These are phyloP conservation scores for Leptinotarsa lineolata DNA, from an alignment of 1,140 invertebrate genomes.

Conservation along the genomic window DNA sequence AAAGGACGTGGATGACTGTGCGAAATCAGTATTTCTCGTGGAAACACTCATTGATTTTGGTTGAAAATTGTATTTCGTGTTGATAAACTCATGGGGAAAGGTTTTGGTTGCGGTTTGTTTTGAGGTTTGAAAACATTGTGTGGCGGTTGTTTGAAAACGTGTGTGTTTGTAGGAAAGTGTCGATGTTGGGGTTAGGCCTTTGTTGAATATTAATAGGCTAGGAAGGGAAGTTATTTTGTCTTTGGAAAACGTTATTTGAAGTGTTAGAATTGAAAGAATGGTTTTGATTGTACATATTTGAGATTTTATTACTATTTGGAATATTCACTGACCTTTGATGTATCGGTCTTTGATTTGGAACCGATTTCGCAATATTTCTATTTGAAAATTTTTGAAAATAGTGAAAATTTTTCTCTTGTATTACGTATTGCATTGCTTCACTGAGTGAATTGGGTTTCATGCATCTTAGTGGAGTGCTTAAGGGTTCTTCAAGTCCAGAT, in stretches of 20 bases:
- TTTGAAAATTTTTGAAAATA: conserved; percentile 25
- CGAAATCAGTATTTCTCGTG: not conserved
- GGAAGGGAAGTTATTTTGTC: not conserved
- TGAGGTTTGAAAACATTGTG: conserved; percentile 14
- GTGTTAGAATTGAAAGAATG: not conserved
- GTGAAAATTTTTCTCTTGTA: conserved; percentile 24
- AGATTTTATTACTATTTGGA: not conserved
- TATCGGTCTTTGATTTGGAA: not conserved
- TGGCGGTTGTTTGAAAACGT: conserved; percentile 1
- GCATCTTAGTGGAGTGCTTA: conserved; percentile 23
- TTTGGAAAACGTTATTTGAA: not conserved
- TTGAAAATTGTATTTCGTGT: not conserved
- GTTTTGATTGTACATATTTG: not conserved
- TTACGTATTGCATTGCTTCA: conserved; percentile 24
- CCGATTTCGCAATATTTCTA: not conserved
- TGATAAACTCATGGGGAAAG: not conserved
- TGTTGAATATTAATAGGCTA: not conserved
- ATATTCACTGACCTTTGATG: not conserved
- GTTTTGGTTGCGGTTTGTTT: conserved; percentile 7
- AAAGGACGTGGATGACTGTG: not conserved
- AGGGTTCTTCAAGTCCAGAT: conserved; percentile 20
- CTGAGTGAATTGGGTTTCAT: conserved; percentile 14
- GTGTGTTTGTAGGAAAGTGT: not conserved
- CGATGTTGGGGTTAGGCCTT: not conserved
- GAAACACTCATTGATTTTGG: not conserved